Evolutionary conservation across 2,113 vertebrate species (phyloP).

Genomic region (Bambusicola thoracicus): DNA sequence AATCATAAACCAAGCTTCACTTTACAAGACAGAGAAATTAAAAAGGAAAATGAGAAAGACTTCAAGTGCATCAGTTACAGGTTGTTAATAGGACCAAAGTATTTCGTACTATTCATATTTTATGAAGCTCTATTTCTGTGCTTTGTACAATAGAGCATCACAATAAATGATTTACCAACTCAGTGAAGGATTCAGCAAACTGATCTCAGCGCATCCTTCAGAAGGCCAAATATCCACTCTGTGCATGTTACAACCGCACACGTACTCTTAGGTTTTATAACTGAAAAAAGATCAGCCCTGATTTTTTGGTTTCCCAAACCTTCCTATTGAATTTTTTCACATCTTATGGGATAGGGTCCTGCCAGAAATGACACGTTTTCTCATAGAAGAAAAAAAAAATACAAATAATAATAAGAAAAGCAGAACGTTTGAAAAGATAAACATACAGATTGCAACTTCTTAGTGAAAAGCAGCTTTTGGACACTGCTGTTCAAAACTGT

Average conservation of each 20-base stretch:
- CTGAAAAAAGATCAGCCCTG: neutral
- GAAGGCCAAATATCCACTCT: constrained; percentile 22
- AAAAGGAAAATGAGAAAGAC: constrained; percentile 65
- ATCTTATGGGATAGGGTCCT: neutral
- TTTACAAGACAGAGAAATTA: constrained; percentile 67
- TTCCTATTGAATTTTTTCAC: neutral
- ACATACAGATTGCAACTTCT: constrained; percentile 18
- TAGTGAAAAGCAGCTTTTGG: constrained; percentile 54
- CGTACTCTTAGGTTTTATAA: neutral
- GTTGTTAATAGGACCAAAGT: constrained; percentile 69
- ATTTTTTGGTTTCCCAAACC: neutral
- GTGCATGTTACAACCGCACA: neutral
- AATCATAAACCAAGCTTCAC: constrained; percentile 63
- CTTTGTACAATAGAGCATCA: constrained; percentile 75
- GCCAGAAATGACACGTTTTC: constrained; percentile 6
- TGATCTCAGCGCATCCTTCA: constrained; percentile 50
- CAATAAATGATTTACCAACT: constrained; percentile 78
- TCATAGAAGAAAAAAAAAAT: too few species aligned
- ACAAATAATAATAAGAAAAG: too few species aligned
- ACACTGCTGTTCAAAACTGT: neutral
- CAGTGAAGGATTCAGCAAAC: constrained; percentile 62
- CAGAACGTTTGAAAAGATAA: neutral
- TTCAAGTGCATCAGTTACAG: constrained; percentile 70
- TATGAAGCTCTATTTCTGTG: constrained; percentile 74
- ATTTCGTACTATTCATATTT: constrained; percentile 80